Evolutionary conservation across 2,888 invertebrate genomes (phyloP).

Genomic region (Branchellion lobata): DNA sequence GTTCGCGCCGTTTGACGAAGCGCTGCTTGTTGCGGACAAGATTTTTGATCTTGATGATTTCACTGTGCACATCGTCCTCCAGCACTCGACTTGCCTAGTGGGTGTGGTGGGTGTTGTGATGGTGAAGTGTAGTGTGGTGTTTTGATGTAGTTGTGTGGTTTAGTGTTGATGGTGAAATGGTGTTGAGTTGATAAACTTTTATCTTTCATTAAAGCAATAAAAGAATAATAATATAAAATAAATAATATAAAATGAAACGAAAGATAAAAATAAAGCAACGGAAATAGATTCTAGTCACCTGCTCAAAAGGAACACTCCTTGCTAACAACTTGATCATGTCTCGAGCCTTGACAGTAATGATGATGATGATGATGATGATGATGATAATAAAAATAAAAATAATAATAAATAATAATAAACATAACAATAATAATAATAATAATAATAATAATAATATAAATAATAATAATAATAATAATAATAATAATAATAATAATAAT

Average conservation of each 20-base stretch:
- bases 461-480: too few relatives aligned
- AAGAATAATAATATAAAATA: too few relatives aligned
- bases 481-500: too few relatives aligned
- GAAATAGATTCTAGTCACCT: conserved; percentile 71
- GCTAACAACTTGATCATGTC: conserved; percentile 92
- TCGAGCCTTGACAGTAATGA: conserved; percentile 65
- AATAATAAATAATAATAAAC: too few relatives aligned
- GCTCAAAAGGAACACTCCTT: conserved; percentile 93
- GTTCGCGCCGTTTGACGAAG: conserved; percentile 88
- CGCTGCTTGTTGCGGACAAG: conserved; percentile 82
- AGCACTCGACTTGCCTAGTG: conserved; percentile 63
- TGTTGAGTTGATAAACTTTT: too few relatives aligned
- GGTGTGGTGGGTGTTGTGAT: background rate
- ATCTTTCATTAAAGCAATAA: too few relatives aligned
- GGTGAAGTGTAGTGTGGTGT: background rate
- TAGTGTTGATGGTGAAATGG: background rate
- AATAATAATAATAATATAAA: too few relatives aligned
- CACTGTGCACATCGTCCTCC: conserved; percentile 86
- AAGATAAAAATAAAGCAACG: too few relatives aligned
- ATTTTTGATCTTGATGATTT: conserved; percentile 92
- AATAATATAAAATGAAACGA: too few relatives aligned
- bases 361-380: too few relatives aligned
- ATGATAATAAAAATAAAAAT: too few relatives aligned
- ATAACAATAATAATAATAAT: too few relatives aligned
- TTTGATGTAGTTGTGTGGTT: background rate